Evolutionary conservation across 2,797 vertebrate species (phyloP).

Genomic region (Catamblyrhynchus diadema): DNA sequence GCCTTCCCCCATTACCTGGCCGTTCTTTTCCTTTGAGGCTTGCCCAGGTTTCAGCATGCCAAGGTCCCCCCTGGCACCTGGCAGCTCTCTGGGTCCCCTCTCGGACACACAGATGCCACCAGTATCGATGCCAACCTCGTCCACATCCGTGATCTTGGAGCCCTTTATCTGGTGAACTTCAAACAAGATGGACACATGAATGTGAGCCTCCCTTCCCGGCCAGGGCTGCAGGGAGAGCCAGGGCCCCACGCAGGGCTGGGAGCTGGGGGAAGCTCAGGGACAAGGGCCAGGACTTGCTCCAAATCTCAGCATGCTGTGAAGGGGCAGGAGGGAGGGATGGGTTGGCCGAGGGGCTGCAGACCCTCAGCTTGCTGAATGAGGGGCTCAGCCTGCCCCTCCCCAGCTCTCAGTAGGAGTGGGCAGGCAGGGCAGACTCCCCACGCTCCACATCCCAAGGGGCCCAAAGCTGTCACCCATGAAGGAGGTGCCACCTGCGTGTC

Average conservation of each 20-base stretch:
- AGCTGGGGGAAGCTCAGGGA: background rate
- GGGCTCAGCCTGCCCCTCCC: background rate
- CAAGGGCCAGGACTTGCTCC: background rate
- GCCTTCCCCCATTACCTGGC: constrained; percentile 71
- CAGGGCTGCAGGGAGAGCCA: rapidly evolving
- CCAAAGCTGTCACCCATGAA: rapidly evolving
- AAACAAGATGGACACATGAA: background rate
- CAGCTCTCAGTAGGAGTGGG: rapidly evolving
- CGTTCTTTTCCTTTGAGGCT: constrained; percentile 54
- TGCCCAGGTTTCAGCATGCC: constrained; percentile 74
- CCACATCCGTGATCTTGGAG: constrained; percentile 61
- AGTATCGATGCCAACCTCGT: constrained; percentile 43
- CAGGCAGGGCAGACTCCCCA: background rate
- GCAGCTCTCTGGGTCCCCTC: constrained; percentile 77
- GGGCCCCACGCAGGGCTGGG: rapidly evolving
- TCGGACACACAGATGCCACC: constrained; percentile 63
- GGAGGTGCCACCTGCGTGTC: background rate
- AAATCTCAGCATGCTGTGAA: background rate
- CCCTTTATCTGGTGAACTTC: constrained; percentile 77
- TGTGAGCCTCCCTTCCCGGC: rapidly evolving
- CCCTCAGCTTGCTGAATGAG: background rate
- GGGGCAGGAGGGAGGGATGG: background rate
- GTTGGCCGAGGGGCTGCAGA: background rate
- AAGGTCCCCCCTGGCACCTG: constrained; percentile 80
- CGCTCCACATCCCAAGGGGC: rapidly evolving